These are phyloP conservation scores for Coregonus suidteri DNA, from an alignment of 2,797 vertebrate species.

Conservation along the genomic window DNA sequence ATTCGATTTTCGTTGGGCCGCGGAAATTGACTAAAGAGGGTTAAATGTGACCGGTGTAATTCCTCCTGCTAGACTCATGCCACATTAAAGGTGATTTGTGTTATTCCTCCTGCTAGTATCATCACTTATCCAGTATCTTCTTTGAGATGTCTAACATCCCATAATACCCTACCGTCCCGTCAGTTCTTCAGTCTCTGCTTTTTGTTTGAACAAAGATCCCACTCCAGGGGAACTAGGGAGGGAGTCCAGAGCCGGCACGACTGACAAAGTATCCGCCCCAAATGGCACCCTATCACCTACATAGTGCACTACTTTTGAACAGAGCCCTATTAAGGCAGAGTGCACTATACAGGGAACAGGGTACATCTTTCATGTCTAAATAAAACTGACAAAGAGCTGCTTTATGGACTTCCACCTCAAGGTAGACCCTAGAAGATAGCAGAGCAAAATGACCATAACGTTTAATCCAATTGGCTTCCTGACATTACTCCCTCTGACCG, in stretches of 20 bases:
- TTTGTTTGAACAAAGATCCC: slow-evolving; percentile 75
- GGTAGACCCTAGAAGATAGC: slow-evolving; percentile 60
- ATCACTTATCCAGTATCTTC: slow-evolving; percentile 79
- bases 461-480: slow-evolving; percentile 78
- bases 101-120: slow-evolving; percentile 74
- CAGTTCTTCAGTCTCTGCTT: slow-evolving; percentile 45
- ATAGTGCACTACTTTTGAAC: no score
- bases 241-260: slow-evolving; percentile 57
- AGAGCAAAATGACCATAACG: slow-evolving; percentile 74
- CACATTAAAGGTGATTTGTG: no score
- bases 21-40: neutral
- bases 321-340: no score
- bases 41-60: slow-evolving; percentile 52
- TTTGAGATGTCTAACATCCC: slow-evolving; percentile 75
- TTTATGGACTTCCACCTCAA: slow-evolving; percentile 72
- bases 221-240: slow-evolving; percentile 40
- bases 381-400: slow-evolving; percentile 80
- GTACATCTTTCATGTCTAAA: slow-evolving; percentile 77
- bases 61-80: slow-evolving; percentile 41
- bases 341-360: no score
- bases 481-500: neutral
- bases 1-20: no score
- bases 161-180: slow-evolving; percentile 17
- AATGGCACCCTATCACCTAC: no score
- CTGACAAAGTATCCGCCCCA: slow-evolving; percentile 39